These are phyloP conservation scores for Synanthedon myopaeformis DNA, from an alignment of 2,888 invertebrate genomes.

Conservation along the genomic window DNA sequence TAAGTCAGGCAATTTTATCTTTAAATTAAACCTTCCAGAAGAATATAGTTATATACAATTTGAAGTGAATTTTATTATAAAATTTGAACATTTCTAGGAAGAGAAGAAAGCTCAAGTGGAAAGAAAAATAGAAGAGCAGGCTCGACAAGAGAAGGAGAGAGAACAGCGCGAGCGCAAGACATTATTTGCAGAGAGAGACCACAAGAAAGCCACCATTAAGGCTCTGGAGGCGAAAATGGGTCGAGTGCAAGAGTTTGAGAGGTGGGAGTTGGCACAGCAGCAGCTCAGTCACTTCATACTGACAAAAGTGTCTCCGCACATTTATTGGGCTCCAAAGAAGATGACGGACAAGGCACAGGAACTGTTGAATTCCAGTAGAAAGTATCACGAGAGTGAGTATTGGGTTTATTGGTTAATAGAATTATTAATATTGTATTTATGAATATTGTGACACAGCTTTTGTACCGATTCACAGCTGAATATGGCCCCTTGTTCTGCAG, in stretches of 20 bases:
- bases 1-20: no score
- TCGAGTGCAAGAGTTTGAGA: constrained; percentile 87
- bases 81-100: constrained; percentile 29
- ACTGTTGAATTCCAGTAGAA: constrained; percentile 73
- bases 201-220: constrained; percentile 89
- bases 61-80: background rate
- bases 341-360: constrained; percentile 78
- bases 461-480: constrained; percentile 33
- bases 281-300: constrained; percentile 85
- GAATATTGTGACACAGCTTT: constrained; percentile 1
- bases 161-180: constrained; percentile 86
- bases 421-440: constrained; percentile 2
- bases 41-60: no score
- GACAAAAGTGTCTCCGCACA: constrained; percentile 86
- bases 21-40: no score
- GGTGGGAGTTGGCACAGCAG: constrained; percentile 82
- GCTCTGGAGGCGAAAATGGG: constrained; percentile 91
- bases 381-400: constrained; percentile 73
- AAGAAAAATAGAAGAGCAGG: constrained; percentile 92
- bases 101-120: constrained; percentile 82
- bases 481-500: constrained; percentile 45
- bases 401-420: constrained; percentile 1
- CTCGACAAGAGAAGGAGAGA: constrained; percentile 84
- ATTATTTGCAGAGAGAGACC: constrained; percentile 85
- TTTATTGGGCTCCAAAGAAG: constrained; percentile 89